Conservation (phyloP, 2,797 vertebrate genomes). For the Propithecus perrieri region DNA sequence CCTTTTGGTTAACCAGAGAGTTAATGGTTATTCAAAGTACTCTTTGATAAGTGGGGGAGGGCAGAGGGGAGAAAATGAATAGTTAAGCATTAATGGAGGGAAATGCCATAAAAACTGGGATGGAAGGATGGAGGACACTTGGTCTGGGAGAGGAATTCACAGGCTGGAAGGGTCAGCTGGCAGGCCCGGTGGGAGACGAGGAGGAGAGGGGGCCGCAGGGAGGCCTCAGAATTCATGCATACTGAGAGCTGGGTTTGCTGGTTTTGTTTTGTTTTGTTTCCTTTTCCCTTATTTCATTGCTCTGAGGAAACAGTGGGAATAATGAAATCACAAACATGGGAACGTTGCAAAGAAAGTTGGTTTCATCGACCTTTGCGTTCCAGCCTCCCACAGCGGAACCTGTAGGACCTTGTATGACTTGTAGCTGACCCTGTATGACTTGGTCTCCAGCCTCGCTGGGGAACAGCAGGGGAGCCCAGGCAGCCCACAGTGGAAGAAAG, state of each 20-base stretch:
- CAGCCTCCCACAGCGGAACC: background rate
- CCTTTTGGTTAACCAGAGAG: slow-evolving; percentile 82
- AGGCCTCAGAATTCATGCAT: background rate
- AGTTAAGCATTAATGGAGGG: slow-evolving; percentile 84
- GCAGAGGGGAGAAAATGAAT: slow-evolving; percentile 73
- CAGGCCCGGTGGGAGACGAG: background rate
- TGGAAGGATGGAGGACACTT: slow-evolving; percentile 74
- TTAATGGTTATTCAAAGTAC: slow-evolving; percentile 85
- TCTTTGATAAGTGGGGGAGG: slow-evolving; percentile 73
- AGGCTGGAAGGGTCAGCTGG: background rate
- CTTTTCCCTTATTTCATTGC: background rate
- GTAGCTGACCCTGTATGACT: background rate
- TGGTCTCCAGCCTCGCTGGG: background rate
- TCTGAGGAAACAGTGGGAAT: background rate
- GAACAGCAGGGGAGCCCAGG: background rate
- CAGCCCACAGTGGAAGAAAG: background rate
- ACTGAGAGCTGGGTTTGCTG: background rate
- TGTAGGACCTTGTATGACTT: background rate
- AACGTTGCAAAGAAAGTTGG: background rate
- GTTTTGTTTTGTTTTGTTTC: background rate
- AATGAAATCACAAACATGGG: background rate
- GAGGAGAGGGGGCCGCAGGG: fast-evolving
- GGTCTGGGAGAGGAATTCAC: slow-evolving; percentile 10
- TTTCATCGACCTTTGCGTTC: background rate
- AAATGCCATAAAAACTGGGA: slow-evolving; percentile 80